Percentiles rank a stretch among this genome's conserved stretches.
These are phyloP conservation scores for Zygothrica quintamaculata DNA, from an alignment of 2,888 invertebrate genomes.

Conservation along the genomic window DNA sequence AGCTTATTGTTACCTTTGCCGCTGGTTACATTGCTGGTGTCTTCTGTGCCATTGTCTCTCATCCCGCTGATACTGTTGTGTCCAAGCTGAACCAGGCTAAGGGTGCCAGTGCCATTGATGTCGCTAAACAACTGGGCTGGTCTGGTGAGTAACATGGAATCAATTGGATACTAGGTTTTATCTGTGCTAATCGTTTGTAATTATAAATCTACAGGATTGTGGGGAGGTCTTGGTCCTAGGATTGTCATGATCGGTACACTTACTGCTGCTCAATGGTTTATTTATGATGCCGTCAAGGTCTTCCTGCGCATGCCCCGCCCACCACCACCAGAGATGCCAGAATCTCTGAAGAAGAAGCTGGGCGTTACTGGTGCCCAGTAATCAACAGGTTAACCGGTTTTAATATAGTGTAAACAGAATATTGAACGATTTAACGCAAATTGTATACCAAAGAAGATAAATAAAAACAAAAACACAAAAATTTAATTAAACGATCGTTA, in stretches of 20 bases:
- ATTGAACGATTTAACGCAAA: conserved; percentile 51
- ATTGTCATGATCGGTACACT: conserved; percentile 97
- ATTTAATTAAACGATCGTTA: not conserved
- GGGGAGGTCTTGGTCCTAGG: conserved; percentile 93
- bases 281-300: conserved; percentile 95
- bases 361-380: conserved; percentile 76
- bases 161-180: no score
- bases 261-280: conserved; percentile 96
- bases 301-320: conserved; percentile 92
- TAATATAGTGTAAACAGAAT: conserved; percentile 57
- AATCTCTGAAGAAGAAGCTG: conserved; percentile 90
- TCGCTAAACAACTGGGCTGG: conserved; percentile 84
- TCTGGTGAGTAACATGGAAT: no score
- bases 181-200: no score
- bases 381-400: conserved; percentile 43
- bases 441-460: conserved; percentile 60
- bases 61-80: conserved; percentile 95
- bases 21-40: conserved; percentile 97
- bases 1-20: conserved; percentile 93
- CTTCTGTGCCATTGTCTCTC: conserved; percentile 95
- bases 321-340: conserved; percentile 96
- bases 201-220: conserved; percentile 89
- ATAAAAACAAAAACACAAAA: conserved; percentile 48
- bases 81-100: conserved; percentile 95
- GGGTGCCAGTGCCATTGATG: conserved; percentile 84